Conservation (phyloP, 2,888 invertebrate genomes). For the Tupiocoris notatus region DNA sequence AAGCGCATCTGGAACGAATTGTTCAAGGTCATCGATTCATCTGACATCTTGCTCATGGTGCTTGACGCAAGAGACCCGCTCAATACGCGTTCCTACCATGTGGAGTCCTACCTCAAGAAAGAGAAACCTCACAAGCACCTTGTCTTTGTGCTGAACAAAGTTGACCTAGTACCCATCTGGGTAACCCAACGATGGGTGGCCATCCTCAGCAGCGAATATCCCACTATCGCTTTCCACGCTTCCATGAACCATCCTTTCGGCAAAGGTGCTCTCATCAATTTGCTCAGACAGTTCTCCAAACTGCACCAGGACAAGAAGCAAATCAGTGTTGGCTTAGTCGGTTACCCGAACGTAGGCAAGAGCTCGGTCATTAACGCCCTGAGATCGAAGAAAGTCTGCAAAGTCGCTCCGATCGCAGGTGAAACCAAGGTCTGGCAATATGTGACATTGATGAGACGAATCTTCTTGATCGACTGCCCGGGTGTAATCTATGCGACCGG, state of each 20-base stretch:
- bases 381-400: constrained; percentile 95
- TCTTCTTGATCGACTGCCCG: constrained; percentile 97
- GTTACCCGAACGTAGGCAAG: constrained; percentile 98
- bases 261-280: constrained; percentile 93
- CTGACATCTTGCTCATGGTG: constrained; percentile 94
- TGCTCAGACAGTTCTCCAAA: constrained; percentile 92
- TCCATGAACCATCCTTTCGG: constrained; percentile 98
- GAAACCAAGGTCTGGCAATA: constrained; percentile 99
- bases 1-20: constrained; percentile 98
- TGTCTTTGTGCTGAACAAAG: constrained; percentile 95
- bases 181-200: constrained; percentile 97
- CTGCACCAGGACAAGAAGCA: constrained; percentile 95
- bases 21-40: constrained; percentile 98
- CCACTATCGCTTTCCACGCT: constrained; percentile 97
- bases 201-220: constrained; percentile 89
- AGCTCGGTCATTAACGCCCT: constrained; percentile 97
- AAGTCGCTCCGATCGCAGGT: constrained; percentile 97
- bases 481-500: constrained; percentile 97
- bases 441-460: constrained; percentile 94
- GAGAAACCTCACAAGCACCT: constrained; percentile 98
- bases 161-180: constrained; percentile 95
- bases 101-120: constrained; percentile 86
- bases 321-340: constrained; percentile 98
- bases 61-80: constrained; percentile 96
- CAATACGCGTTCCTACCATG: constrained; percentile 90